phyloP scores from a whole-genome alignment of 2,888 invertebrate species.

The Synergus japonicus region DNA sequence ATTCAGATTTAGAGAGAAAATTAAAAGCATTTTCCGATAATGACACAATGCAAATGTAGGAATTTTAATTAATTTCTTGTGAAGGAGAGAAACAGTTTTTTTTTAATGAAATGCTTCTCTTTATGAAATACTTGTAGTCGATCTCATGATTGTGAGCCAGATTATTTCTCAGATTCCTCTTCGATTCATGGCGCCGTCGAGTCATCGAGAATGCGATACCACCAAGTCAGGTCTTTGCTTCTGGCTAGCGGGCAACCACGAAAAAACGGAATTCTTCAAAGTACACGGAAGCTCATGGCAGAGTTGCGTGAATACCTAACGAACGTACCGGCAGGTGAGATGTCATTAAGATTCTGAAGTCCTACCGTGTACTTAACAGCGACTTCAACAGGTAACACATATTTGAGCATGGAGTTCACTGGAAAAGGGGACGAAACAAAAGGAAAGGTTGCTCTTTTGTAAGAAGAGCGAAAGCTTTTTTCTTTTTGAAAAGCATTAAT shows the following conservation, averaged over 20 bases:
- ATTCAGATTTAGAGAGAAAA: no score
- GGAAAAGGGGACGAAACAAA: constrained; percentile 22
- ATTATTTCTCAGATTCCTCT: neutral
- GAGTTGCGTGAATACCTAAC: constrained; percentile 25
- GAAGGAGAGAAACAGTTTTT: neutral
- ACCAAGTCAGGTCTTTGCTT: constrained; percentile 1
- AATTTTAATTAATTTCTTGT: neutral
- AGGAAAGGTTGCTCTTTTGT: constrained; percentile 11
- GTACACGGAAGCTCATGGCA: constrained; percentile 29
- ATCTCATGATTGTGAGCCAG: neutral
- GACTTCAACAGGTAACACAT: neutral
- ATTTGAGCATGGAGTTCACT: constrained; percentile 13
- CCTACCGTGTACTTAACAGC: constrained; percentile 35
- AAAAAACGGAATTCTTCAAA: constrained; percentile 32
- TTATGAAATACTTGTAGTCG: neutral
- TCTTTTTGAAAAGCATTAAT: constrained; percentile 12
- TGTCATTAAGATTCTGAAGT: constrained; percentile 40
- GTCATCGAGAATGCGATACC: constrained; percentile 7
- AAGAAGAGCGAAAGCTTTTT: constrained; percentile 13
- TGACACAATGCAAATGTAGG: no score
- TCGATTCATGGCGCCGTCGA: constrained; percentile 7
- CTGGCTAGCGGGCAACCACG: constrained; percentile 15
- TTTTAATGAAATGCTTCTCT: neutral
- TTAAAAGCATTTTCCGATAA: no score
- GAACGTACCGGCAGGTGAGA: constrained; percentile 24